These are phyloP conservation scores for Poeciliopsis gracilis DNA, from an alignment of 2,797 vertebrate genomes.

Conservation along the genomic window DNA sequence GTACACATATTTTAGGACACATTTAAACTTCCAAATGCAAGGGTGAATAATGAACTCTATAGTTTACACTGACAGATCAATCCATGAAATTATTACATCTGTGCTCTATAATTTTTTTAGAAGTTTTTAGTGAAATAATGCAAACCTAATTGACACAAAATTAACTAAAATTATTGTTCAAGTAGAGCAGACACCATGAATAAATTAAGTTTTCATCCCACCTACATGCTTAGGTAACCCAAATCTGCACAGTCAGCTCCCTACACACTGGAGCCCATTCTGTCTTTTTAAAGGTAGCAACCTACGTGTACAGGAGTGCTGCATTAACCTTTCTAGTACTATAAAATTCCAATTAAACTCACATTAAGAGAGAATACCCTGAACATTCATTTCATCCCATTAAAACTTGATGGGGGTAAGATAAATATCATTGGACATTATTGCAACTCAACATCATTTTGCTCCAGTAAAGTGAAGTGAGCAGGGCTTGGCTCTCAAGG, in stretches of 20 bases:
- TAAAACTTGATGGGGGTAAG: slow-evolving; percentile 21
- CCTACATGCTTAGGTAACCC: slow-evolving; percentile 22
- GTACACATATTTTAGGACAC: background rate
- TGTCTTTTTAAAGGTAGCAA: slow-evolving; percentile 8
- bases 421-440: slow-evolving; percentile 41
- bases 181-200: background rate
- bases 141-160: background rate
- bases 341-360: slow-evolving; percentile 30
- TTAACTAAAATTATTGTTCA: background rate
- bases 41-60: background rate
- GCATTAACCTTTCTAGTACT: slow-evolving; percentile 32
- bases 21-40: background rate
- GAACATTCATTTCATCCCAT: slow-evolving; percentile 20
- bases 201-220: slow-evolving; percentile 3
- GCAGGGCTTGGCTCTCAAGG: slow-evolving; percentile 30
- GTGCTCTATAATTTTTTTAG: background rate
- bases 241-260: slow-evolving; percentile 38
- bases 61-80: background rate
- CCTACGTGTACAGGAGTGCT: slow-evolving; percentile 18
- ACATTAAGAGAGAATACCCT: slow-evolving; percentile 42
- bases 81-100: background rate
- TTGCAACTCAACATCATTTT: slow-evolving; percentile 48
- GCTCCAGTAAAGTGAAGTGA: slow-evolving; percentile 9
- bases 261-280: slow-evolving; percentile 21
- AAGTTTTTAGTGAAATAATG: background rate